Evolutionary conservation across 2,113 vertebrate species (phyloP).

Genomic region (western clawed frog (Xenopus tropicalis)): DNA sequence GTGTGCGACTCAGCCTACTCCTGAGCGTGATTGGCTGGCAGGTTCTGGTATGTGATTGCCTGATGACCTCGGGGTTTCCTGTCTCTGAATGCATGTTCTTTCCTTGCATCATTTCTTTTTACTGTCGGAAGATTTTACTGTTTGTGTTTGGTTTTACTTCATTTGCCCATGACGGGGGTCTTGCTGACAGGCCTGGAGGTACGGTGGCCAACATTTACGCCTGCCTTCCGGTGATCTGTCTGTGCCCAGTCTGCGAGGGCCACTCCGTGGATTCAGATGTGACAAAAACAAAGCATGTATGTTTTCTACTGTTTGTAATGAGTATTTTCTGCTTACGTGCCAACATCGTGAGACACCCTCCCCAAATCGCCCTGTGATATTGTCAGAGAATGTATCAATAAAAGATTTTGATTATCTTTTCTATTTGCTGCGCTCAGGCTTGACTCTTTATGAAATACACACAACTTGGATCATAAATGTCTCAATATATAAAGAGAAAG

Average conservation of each 20-base stretch:
- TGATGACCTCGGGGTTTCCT: conserved; percentile 50
- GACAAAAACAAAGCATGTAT: conserved; percentile 69
- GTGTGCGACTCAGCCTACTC: conserved; percentile 59
- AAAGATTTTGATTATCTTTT: conserved; percentile 83
- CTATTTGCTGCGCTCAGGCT: conserved; percentile 65
- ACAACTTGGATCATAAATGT: too few relatives aligned
- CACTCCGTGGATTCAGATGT: conserved; percentile 28
- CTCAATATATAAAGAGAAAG: too few relatives aligned
- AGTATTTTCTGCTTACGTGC: conserved; percentile 85
- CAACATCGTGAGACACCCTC: conserved; percentile 72
- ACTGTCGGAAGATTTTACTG: conserved; percentile 60
- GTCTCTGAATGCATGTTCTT: conserved; percentile 71
- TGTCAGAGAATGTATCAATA: conserved; percentile 84
- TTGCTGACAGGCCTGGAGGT: conserved; percentile 14
- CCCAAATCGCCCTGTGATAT: conserved; percentile 69
- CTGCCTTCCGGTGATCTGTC: conserved; percentile 17
- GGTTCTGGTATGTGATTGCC: conserved; percentile 39
- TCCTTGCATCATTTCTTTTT: conserved; percentile 57
- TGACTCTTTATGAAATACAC: not conserved
- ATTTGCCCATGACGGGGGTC: conserved; percentile 57
- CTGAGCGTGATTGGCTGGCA: conserved; percentile 48
- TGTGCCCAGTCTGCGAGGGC: conserved; percentile 10
- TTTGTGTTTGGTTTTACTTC: conserved; percentile 69
- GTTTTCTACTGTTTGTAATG: conserved; percentile 83
- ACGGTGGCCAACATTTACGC: conserved; percentile 10